Evolutionary conservation across 2,113 vertebrate genomes (phyloP).

Genomic region (Mastomys natalensis): DNA sequence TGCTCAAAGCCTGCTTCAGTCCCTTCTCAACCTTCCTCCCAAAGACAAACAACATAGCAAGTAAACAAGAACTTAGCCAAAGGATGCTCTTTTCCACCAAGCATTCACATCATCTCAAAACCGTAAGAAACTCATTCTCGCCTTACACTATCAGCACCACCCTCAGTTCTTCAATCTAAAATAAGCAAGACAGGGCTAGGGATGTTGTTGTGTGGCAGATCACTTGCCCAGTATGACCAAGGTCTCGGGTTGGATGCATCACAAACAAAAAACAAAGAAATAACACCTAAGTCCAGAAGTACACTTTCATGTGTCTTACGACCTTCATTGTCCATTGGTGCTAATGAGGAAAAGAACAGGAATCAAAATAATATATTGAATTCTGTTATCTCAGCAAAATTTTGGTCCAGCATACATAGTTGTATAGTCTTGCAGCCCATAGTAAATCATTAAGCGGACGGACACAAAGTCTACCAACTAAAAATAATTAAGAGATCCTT

Average conservation of each 20-base stretch:
- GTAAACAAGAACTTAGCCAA: constrained; percentile 29
- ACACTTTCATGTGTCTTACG: constrained; percentile 3
- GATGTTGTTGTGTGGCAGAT: too few species aligned
- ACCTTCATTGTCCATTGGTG: background rate
- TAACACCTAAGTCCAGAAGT: background rate
- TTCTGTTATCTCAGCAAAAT: constrained; percentile 7
- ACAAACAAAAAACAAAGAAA: background rate
- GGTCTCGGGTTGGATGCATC: background rate
- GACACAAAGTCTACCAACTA: constrained; percentile 1
- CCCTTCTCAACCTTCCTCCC: background rate
- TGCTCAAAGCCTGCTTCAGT: background rate
- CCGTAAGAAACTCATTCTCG: background rate
- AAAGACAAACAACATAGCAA: background rate
- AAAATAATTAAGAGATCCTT: background rate
- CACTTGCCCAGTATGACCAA: background rate
- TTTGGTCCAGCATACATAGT: background rate
- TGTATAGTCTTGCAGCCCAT: background rate
- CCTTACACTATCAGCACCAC: background rate
- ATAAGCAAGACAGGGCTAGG: background rate
- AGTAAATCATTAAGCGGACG: background rate
- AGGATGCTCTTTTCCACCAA: background rate
- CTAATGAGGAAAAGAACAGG: constrained; percentile 40
- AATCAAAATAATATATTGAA: constrained; percentile 40
- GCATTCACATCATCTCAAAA: constrained; percentile 12
- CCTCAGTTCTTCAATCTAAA: constrained; percentile 47